Evolutionary conservation across 2,797 vertebrate species (phyloP).

Genomic region (Microchirus variegatus): DNA sequence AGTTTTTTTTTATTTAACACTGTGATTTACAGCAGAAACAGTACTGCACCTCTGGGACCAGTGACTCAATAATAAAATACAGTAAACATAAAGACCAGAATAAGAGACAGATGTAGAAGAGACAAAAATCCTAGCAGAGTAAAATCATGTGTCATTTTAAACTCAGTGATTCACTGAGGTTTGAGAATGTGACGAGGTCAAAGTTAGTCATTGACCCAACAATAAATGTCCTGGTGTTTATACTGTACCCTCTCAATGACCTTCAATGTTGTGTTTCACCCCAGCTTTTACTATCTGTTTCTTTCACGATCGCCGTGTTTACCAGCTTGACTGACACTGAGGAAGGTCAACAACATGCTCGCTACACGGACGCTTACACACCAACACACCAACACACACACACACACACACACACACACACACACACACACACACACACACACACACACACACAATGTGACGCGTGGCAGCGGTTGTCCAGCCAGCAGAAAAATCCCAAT

Average conservation of each 20-base stretch:
- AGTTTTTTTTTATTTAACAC: background rate
- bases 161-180: too few relatives aligned
- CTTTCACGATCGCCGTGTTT: conserved; percentile 32
- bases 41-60: background rate
- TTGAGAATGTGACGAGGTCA: background rate
- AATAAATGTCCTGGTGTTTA: background rate
- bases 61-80: background rate
- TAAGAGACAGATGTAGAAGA: background rate
- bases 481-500: conserved; percentile 44
- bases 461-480: conserved; percentile 38
- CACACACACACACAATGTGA: conserved; percentile 24
- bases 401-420: conserved; percentile 25
- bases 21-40: background rate
- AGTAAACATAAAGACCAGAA: background rate
- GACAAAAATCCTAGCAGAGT: background rate
- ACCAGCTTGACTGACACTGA: conserved; percentile 47
- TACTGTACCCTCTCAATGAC: conserved; percentile 22
- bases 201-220: conserved; percentile 8
- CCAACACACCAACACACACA: too few relatives aligned
- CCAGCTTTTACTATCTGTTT: conserved; percentile 13
- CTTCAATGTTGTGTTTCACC: conserved; percentile 16
- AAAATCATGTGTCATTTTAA: too few relatives aligned
- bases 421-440: conserved; percentile 25
- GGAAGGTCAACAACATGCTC: conserved; percentile 49
- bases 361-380: too few relatives aligned